These are phyloP conservation scores for Idaea straminata DNA, from an alignment of 2,888 invertebrate species.

Conservation along the genomic window DNA sequence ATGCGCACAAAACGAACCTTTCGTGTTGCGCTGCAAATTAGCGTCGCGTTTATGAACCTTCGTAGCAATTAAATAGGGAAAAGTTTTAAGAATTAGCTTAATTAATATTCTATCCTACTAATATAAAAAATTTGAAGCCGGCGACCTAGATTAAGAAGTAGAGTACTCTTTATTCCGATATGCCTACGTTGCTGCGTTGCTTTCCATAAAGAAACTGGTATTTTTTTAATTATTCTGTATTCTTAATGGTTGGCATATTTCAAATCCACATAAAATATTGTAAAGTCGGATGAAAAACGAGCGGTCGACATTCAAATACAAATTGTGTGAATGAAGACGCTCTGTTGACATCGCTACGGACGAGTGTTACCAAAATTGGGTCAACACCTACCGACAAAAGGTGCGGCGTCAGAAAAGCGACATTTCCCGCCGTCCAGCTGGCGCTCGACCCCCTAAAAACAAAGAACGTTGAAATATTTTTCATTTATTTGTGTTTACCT, in stretches of 20 bases:
- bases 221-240: conserved; percentile 12
- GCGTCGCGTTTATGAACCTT: conserved; percentile 46
- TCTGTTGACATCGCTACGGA: conserved; percentile 53
- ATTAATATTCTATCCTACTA: conserved; percentile 12
- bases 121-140: no score
- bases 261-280: conserved; percentile 4
- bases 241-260: conserved; percentile 14
- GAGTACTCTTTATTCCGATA: no score
- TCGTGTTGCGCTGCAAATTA: conserved; percentile 56
- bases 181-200: background rate
- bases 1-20: conserved; percentile 57
- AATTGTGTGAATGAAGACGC: conserved; percentile 57
- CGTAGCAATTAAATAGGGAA: conserved; percentile 43
- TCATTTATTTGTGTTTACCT: conserved; percentile 65
- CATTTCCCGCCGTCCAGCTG: conserved; percentile 71
- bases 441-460: conserved; percentile 65
- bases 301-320: conserved; percentile 39
- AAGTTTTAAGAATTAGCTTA: conserved; percentile 30
- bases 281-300: conserved; percentile 21
- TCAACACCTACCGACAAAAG: conserved; percentile 76
- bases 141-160: no score
- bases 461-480: conserved; percentile 71
- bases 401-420: conserved; percentile 76
- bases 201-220: conserved; percentile 20
- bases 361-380: conserved; percentile 71